Evolutionary conservation across 2,888 invertebrate species (phyloP).

Genomic region (Spodoptera exigua): DNA sequence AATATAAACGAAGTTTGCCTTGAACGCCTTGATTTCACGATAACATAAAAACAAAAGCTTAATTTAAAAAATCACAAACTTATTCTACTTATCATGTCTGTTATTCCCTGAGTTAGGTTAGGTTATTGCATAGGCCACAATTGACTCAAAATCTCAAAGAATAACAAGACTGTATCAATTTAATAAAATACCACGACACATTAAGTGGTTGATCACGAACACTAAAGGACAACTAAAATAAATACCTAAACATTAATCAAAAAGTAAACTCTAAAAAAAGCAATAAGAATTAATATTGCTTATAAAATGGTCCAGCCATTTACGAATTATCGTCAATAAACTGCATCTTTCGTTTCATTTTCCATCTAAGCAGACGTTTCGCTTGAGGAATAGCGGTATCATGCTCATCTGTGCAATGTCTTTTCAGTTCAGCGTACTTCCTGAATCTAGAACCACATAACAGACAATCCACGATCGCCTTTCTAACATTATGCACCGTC

Average conservation of each 20-base stretch:
- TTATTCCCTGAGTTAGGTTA: too few relatives aligned
- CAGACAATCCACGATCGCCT: conserved; percentile 79
- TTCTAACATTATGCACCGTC: conserved; percentile 80
- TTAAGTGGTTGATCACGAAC: too few relatives aligned
- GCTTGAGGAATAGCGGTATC: conserved; percentile 72
- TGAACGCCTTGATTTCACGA: too few relatives aligned
- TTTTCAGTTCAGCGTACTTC: conserved; percentile 80
- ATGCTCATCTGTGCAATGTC: conserved; percentile 74
- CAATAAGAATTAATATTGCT: neutral
- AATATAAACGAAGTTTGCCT: too few relatives aligned
- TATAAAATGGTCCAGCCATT: conserved; percentile 24
- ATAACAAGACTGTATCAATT: too few relatives aligned
- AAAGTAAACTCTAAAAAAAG: too few relatives aligned
- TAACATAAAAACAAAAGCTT: too few relatives aligned
- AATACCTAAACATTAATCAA: neutral
- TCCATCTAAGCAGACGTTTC: conserved; percentile 68
- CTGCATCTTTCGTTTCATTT: conserved; percentile 38
- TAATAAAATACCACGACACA: too few relatives aligned
- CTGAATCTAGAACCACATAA: conserved; percentile 80
- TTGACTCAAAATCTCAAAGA: too few relatives aligned
- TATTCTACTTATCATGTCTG: too few relatives aligned
- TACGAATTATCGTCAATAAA: conserved; percentile 29
- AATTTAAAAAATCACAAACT: too few relatives aligned
- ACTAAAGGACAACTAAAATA: neutral
- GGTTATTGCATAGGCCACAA: too few relatives aligned